Base-by-base conservation (phyloP, 2,888 invertebrate genomes). In the Congeria kusceri region DNA sequence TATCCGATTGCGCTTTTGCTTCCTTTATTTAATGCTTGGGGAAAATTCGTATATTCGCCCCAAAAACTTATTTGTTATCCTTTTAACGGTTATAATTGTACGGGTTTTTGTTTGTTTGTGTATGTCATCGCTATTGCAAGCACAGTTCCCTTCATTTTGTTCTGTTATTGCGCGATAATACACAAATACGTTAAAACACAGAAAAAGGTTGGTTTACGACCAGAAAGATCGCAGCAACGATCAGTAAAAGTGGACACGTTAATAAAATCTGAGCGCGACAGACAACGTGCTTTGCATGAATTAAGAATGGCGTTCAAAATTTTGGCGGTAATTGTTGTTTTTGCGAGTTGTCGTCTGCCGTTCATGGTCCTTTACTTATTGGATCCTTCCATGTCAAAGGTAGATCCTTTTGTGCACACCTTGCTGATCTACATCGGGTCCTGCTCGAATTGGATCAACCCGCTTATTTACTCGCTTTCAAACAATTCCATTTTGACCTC, bases 21-120 rank as follows among this genome's bases (percentile, higher is more conserved):
- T 27, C 88, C 88, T 11, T 57, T 85, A 23, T 64, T 80, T 11
- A 71, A 76, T 15, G 27, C 70, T 1, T 88, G 88, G 88, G 85
- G 87, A 27, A 47, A 62, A 20, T 82, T 83, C 65, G 49, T 67
- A 5, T 88, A 87, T 57, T 81, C 82, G 49, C 77, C 72, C 23
- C 72, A 80, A 39, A 79, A 86, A 32, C 78, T 86, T n/a, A 58
- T 82, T 4, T 88, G 88, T 57, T 78, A 87, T 28, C 83, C 86
- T 27, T 83, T 88, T 47, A 58, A 28, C 3, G 82, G 66, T 20
- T 69, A 70, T 32, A 68, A 81, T 23, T 84, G 77, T 49, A 69
- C 58, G 27, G 77, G 83, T 23, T 83, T 83, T 39, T 83, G 83
- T 83, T 57, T 79, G 56, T 83, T 84, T 39, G 64, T 84, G 15